Evolutionary conservation across 2,113 vertebrate species (phyloP), one percentile per base, ranked within the genome.

Genomic region (Donacobius atricapilla): DNA sequence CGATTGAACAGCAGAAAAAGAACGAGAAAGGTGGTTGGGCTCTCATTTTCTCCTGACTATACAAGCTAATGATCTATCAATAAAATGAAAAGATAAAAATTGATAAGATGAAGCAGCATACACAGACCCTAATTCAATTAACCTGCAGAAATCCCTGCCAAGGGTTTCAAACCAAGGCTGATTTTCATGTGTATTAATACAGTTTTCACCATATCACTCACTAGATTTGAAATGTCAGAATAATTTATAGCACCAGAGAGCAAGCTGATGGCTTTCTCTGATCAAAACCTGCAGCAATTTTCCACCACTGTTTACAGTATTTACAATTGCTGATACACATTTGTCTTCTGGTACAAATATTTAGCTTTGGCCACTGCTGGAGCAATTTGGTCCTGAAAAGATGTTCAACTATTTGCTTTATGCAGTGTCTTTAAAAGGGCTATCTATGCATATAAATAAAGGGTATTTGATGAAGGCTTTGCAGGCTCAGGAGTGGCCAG

Each of bases 71-170:
- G n/a, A 51, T 51, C 68, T 73, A 92, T 71, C 76, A 88, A 86
- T 60, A 86, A 93, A 92, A 71, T 39, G 51, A 60, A 90, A 90
- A 86, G 60, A 81, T 86, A 92, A 80, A 81, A 90, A 92, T 40
- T 86, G 90, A 57, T 83, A 89, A 25, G 48, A 47, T 72, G 90
- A 93, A 70, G n/a, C 68, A 50, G 44, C 68, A 75, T 15, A 54
- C n/a, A 54, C 35, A 70, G 45, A 50, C 56, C 75, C 56, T 71
- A 89, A 93, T 81, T 87, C 76, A 91, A 92, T 88, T 95, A 95
- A 95, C 92, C 76, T 71, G 61, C 37, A 87, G n/a, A 91, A 89
- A 72, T 87, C 47, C 44, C 48, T 45, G 87, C 61, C 77, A 91
- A 91, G 37, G 89, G 35, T 60, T 93, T 64, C 64, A 85, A 69